Conservation (phyloP, 2,797 vertebrate genomes). For the Monodelphis domestica region DNA sequence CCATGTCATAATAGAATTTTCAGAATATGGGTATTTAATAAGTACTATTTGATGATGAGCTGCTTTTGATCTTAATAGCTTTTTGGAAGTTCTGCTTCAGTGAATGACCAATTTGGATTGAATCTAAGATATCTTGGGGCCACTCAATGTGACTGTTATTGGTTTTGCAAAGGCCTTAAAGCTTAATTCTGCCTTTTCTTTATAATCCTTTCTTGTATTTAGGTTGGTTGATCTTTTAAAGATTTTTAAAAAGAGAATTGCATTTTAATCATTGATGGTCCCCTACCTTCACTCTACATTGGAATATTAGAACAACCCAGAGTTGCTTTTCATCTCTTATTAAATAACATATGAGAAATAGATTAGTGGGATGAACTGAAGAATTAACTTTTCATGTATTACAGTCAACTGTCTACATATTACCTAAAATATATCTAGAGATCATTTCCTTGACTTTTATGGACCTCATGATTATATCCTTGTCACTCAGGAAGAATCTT, state of each 20-base stretch:
- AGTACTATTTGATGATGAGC: not conserved
- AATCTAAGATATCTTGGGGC: not conserved
- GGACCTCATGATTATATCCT: not conserved
- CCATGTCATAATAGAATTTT: not conserved
- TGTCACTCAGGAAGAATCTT: not conserved
- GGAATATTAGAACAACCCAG: not conserved
- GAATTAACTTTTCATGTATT: not conserved
- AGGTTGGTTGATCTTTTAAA: not conserved
- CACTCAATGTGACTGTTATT: not conserved
- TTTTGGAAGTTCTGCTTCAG: not conserved
- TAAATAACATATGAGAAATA: constrained; percentile 20
- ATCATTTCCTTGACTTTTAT: not conserved
- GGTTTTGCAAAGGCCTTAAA: not conserved
- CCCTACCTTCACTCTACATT: not conserved
- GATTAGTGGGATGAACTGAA: not conserved
- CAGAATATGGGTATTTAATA: constrained; percentile 2
- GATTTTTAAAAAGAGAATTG: not conserved
- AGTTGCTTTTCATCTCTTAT: constrained; percentile 10
- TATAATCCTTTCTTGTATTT: not conserved
- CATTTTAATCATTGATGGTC: not conserved
- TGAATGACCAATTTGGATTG: not conserved
- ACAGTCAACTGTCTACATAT: not conserved
- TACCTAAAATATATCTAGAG: not conserved
- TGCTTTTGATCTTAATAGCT: not conserved
- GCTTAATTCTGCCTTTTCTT: not conserved